A percentile compares a stretch with the other conserved stretches of the same genome.
phyloP scores from a whole-genome alignment of 2,888 invertebrate species.

The Thecocarcelia acutangulata region DNA sequence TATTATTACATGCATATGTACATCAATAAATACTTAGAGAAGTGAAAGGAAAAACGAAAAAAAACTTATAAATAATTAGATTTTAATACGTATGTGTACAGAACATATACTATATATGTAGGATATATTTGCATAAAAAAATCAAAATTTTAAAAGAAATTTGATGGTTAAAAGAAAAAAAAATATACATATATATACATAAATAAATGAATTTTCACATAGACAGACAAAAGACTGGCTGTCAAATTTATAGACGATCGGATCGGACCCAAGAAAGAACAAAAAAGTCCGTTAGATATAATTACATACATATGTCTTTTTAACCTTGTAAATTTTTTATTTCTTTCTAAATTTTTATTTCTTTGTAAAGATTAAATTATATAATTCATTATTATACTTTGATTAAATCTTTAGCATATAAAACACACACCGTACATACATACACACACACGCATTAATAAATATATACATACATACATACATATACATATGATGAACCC shows the following conservation, averaged over 20 bases:
- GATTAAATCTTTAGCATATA: conserved; percentile 60
- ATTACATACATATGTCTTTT: conserved; percentile 12
- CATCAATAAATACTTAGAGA: conserved; percentile 18
- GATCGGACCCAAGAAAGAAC: not conserved
- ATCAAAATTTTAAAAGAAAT: conserved; percentile 40
- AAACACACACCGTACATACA: conserved; percentile 49
- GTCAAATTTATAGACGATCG: not conserved
- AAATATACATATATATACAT: no score
- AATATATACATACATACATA: conserved; percentile 31
- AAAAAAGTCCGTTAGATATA: conserved; percentile 26
- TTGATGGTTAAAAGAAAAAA: conserved; percentile 24
- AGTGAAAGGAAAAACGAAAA: conserved; percentile 33
- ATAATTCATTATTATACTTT: conserved; percentile 54
- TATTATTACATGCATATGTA: conserved; percentile 43
- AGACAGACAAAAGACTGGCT: conserved; percentile 3
- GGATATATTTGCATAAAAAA: conserved; percentile 15
- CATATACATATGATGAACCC: conserved; percentile 52
- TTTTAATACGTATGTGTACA: conserved; percentile 36
- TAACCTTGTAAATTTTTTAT: conserved; percentile 60
- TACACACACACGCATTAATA: conserved; percentile 43
- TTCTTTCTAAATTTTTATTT: conserved; percentile 58
- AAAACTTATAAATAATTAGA: conserved; percentile 23
- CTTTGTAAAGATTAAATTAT: conserved; percentile 62
- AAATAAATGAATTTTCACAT: conserved; percentile 17
- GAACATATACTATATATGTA: conserved; percentile 34